phyloP scores from a whole-genome alignment of 2,113 vertebrate genomes.

The Plectropomus leopardus region DNA sequence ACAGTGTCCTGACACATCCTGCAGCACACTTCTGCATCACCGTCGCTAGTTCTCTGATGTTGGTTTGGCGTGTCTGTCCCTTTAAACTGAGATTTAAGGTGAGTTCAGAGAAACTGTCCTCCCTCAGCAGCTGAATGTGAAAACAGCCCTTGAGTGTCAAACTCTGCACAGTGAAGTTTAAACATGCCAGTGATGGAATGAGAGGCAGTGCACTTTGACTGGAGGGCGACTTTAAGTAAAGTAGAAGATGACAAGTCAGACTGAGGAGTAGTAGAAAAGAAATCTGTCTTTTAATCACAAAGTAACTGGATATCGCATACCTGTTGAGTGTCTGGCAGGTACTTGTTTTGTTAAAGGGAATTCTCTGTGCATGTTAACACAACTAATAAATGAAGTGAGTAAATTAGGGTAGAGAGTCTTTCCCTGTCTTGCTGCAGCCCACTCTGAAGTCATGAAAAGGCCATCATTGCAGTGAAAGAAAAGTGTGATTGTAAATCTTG shows the following conservation, averaged over 20 bases:
- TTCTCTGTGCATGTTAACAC: not conserved
- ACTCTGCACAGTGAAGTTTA: not conserved
- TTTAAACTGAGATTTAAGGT: not conserved
- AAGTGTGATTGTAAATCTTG: slow-evolving; percentile 5
- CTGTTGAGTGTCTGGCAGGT: not conserved
- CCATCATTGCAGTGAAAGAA: slow-evolving; percentile 6
- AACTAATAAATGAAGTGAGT: not conserved
- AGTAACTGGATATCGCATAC: not conserved
- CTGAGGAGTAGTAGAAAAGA: not conserved
- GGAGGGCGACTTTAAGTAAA: not conserved
- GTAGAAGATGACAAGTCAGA: not conserved
- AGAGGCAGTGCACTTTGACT: not conserved
- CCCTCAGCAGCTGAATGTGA: not conserved
- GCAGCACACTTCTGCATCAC: too few relatives aligned
- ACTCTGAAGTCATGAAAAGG: slow-evolving; percentile 1
- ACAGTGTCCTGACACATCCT: too few relatives aligned
- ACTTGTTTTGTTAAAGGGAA: not conserved
- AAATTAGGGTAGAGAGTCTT: not conserved
- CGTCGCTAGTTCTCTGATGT: too few relatives aligned
- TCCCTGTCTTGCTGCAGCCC: not conserved
- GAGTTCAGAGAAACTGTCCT: too few relatives aligned
- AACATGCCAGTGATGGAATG: not conserved
- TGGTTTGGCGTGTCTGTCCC: too few relatives aligned
- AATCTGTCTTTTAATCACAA: not conserved
- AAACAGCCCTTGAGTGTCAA: not conserved